Evolutionary conservation across 2,888 invertebrate genomes (phyloP), one percentile per base, ranked within the genome.

Genomic region (Torymus auratus): DNA sequence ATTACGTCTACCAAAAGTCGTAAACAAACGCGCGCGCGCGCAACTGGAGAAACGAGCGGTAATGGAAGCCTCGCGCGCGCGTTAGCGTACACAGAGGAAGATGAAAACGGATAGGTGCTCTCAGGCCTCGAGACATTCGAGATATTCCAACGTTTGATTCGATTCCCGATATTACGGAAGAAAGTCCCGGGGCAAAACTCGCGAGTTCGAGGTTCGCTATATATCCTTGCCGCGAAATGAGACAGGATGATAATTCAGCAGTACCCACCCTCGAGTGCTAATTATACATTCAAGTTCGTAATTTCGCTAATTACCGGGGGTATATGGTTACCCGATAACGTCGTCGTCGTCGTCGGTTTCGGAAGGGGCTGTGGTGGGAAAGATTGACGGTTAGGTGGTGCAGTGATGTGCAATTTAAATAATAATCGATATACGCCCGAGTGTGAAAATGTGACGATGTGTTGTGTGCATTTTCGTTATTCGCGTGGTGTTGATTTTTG

Each of bases 231-330:
- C 0, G 28, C 28, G 28, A 28, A 28, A 28, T 2, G 28, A 28
- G 28, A 28, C 28, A 13, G 28, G 12, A 50, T 67, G 65, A 74
- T 67, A 67, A 56, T 61, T 50, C 23, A 68, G 10, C 52, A 28
- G 28, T 28, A 1, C 14, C 11, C 55, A 7, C 53, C 20, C 67
- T 15, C 64, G 10, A 17, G 41, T 58, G 72, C 65, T 67, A 68
- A 67, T 67, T 67, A n/a, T 65, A 65, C 65, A 64, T 72, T 68
- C 7, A 52, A 72, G 61, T 68, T 68, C 13, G 55, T 67, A 67
- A 78, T 78, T 68, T 65, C 50, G 23, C 58, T 71, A 60, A 78
- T 78, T 78, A 65, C 15, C 14, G 14, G 60, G 7, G 28, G 28
- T 4, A 28, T 28, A 28, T n/a, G 53, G 28, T 56, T 41, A 76